These are phyloP conservation scores for Molossus alvarezi DNA, from an alignment of 2,797 vertebrate species.

Conservation along the genomic window DNA sequence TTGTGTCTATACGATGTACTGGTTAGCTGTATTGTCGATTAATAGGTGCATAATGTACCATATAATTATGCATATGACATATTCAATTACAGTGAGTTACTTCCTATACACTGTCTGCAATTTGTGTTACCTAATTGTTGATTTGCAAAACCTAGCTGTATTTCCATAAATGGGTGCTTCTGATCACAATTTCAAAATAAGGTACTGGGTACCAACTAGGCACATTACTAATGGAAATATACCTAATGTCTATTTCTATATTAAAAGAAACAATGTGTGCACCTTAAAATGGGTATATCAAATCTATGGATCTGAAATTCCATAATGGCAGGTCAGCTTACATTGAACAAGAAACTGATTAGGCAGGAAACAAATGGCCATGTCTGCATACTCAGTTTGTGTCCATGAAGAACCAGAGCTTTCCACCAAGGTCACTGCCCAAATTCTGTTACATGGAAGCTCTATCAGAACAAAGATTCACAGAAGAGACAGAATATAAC, in stretches of 20 bases:
- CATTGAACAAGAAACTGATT: neutral
- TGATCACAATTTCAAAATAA: slow-evolving; percentile 68
- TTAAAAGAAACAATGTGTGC: slow-evolving; percentile 26
- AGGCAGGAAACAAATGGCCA: neutral
- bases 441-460: neutral
- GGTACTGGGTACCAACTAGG: neutral
- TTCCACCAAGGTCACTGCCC: neutral
- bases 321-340: neutral
- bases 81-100: slow-evolving; percentile 76
- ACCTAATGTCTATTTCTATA: neutral
- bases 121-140: slow-evolving; percentile 73
- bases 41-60: slow-evolving; percentile 73
- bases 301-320: neutral
- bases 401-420: neutral
- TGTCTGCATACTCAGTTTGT: neutral
- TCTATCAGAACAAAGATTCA: slow-evolving; percentile 1
- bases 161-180: slow-evolving; percentile 65
- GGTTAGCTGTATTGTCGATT: slow-evolving; percentile 34
- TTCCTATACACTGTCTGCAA: slow-evolving; percentile 55
- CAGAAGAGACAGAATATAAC: neutral
- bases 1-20: slow-evolving; percentile 53
- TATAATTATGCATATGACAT: slow-evolving; percentile 71
- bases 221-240: slow-evolving; percentile 23
- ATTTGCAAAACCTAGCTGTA: slow-evolving; percentile 71
- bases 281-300: slow-evolving; percentile 1